Percentiles rank a stretch among this genome's conserved stretches.
These are phyloP conservation scores for Anthopleura sola DNA, from an alignment of 64 coral and sea anemone genomes.

Conservation along the genomic window DNA sequence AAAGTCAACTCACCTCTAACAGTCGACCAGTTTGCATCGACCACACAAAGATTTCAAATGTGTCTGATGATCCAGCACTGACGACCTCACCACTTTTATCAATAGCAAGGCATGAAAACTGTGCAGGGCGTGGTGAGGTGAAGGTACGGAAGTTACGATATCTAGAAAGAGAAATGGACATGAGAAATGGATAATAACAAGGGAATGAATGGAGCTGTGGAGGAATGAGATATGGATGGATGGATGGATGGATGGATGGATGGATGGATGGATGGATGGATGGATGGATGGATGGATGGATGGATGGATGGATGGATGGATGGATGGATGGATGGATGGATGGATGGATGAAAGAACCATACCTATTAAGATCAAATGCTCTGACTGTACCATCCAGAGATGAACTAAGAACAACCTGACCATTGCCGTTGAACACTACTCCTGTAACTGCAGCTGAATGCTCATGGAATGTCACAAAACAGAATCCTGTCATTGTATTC, in stretches of 20 bases:
- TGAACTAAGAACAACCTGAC: conserved; percentile 83
- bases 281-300: too few relatives aligned
- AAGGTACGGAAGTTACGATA: conserved; percentile 92
- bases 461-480: conserved; percentile 97
- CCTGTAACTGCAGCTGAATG: conserved; percentile 75
- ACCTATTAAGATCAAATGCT: conserved; percentile 98
- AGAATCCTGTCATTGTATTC: conserved; percentile 92
- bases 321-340: background rate
- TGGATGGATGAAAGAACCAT: background rate
- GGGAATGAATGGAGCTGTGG: too few relatives aligned
- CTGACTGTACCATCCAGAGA: conserved; percentile 98
- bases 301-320: too few relatives aligned
- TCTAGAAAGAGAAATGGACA: background rate
- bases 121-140: conserved; percentile 78
- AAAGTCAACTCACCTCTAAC: conserved; percentile 53
- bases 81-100: conserved; percentile 91
- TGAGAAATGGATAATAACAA: background rate
- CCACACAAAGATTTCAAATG: conserved; percentile 99
- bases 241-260: too few relatives aligned
- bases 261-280: too few relatives aligned
- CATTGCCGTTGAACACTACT: conserved; percentile 78
- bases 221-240: too few relatives aligned
- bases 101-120: conserved; percentile 88
- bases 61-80: conserved; percentile 79
- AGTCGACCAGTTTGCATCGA: conserved; percentile 82